These are phyloP conservation scores for Atethmia centrago DNA, from an alignment of 2,888 invertebrate genomes.

Conservation along the genomic window DNA sequence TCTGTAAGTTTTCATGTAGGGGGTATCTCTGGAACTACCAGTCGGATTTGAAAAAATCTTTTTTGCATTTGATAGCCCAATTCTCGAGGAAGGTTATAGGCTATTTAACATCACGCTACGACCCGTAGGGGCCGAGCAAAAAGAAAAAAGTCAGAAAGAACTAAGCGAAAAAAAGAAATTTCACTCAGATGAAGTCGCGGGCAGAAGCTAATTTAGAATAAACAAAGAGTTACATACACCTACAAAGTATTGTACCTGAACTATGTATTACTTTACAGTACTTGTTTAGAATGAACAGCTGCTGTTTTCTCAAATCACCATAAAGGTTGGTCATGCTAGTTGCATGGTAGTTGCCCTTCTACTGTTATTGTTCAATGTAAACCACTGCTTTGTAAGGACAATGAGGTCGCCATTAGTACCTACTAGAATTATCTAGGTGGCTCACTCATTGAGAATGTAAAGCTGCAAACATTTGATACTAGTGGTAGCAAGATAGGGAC, in stretches of 20 bases:
- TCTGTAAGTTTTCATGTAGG: no score
- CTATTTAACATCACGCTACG: no score
- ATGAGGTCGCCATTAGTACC: slow-evolving; percentile 33
- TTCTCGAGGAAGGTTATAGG: no score
- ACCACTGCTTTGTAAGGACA: slow-evolving; percentile 60
- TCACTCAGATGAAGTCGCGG: no score
- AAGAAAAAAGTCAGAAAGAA: no score
- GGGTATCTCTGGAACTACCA: no score
- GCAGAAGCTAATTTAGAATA: neutral
- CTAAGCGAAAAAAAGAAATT: no score
- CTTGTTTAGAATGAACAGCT: neutral
- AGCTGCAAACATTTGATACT: neutral
- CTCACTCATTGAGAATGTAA: neutral
- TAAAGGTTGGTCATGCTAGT: neutral
- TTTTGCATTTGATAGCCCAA: no score
- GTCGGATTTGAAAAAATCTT: no score
- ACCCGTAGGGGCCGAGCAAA: no score
- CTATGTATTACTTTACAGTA: neutral
- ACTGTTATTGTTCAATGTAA: slow-evolving; percentile 69
- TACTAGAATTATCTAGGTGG: slow-evolving; percentile 7
- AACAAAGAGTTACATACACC: neutral
- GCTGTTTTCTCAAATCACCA: slow-evolving; percentile 17
- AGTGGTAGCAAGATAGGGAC: neutral
- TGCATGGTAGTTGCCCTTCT: slow-evolving; percentile 32
- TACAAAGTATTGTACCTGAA: neutral